Evolutionary conservation across 2,113 vertebrate genomes (phyloP).

Genomic region (Regulus satrapa): DNA sequence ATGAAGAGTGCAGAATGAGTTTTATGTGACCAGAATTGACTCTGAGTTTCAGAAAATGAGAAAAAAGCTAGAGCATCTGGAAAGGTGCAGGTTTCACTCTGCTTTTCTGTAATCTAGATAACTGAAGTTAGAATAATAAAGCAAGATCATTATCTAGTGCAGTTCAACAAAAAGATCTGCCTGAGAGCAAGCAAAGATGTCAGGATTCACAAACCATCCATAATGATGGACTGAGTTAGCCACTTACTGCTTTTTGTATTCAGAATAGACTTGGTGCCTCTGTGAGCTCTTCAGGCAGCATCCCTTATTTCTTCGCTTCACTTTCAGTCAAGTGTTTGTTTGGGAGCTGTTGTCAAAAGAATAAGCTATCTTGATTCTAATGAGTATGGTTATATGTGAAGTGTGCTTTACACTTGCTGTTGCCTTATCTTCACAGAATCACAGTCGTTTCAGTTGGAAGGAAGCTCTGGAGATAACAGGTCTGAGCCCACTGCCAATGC

Average conservation of each 20-base stretch:
- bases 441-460: neutral
- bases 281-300: neutral
- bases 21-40: neutral
- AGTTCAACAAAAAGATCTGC: neutral
- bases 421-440: neutral
- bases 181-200: neutral
- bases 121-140: neutral
- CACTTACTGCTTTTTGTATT: neutral
- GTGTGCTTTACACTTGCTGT: neutral
- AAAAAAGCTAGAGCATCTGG: neutral
- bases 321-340: neutral
- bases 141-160: neutral
- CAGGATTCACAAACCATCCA: neutral
- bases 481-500: neutral
- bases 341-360: neutral
- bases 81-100: neutral
- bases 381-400: neutral
- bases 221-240: neutral
- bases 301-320: neutral
- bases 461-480: neutral
- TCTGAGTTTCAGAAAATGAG: neutral
- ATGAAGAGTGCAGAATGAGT: neutral
- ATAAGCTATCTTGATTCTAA: neutral
- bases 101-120: neutral
- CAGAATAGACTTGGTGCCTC: neutral